Evolutionary conservation across 2,797 vertebrate genomes (phyloP), one percentile per base, ranked within the genome.

Genomic region (Anableps anableps): DNA sequence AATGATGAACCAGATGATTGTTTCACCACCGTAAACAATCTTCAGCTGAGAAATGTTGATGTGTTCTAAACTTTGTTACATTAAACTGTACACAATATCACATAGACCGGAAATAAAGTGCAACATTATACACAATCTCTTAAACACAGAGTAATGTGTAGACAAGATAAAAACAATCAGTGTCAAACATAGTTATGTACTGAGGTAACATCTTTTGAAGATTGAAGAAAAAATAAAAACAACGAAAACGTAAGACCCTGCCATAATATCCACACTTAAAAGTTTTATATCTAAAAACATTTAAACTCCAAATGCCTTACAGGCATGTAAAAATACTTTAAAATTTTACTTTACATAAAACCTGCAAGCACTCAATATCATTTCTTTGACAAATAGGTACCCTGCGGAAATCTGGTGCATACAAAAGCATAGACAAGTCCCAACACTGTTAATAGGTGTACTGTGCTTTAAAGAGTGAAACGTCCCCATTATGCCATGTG

Each of bases 291-390:
- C 19, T 72, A 76, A 83, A 85, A 88, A 83, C 36, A 75, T 2
- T 47, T 0, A 4, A 84, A 76, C n/a, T 34, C 29, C 6, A 2
- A 31, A 80, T 58, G 10, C 64, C 75, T 72, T 11, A 53, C 0
- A 76, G 41, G 58, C 74, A 83, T 45, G 66, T 77, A 76, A 75
- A 87, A 50, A 85, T 72, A 78, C 17, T 4, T 58, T 55, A 55
- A 87, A 82, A 66, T n/a, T n/a, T 70, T 29, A 53, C 6, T 51
- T 68, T 79, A 85, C 60, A 82, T 68, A 80, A 83, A 86, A 89
- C 75, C 77, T 88, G 47, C 43, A 78, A 36, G 21, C 7, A 81
- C n/a, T 82, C 73, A 80, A 64, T 82, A 29, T 78, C 62, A 21
- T 75, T 14, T 36, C 23, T 60, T 66, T 62, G 41, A 88, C 64